These are phyloP conservation scores for Grammomys dolichurus DNA, from an alignment of 2,113 vertebrate species.

Conservation along the genomic window DNA sequence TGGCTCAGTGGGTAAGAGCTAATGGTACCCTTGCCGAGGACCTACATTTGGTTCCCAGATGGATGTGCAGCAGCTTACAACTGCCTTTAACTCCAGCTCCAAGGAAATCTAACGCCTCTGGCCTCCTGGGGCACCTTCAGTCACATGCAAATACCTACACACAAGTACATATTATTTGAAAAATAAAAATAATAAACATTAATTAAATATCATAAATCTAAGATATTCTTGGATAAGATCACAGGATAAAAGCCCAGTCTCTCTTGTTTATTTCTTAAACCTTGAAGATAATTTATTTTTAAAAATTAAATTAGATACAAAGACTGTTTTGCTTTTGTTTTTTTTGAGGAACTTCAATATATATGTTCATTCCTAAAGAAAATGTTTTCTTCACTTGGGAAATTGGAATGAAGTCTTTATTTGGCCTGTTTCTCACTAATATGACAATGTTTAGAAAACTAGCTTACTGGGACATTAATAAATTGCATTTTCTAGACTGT, in stretches of 20 bases:
- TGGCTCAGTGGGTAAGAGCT: not conserved
- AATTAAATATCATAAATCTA: not conserved
- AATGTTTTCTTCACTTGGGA: slow-evolving; percentile 52
- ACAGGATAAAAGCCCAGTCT: not conserved
- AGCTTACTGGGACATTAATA: not conserved
- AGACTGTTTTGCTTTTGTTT: not conserved
- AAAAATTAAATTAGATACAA: not conserved
- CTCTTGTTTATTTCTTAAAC: slow-evolving; percentile 46
- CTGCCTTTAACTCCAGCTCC: not conserved
- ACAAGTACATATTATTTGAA: not conserved
- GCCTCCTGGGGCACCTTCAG: not conserved
- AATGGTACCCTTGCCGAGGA: not conserved
- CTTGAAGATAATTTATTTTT: slow-evolving; percentile 5
- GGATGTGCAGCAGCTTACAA: not conserved
- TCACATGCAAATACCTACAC: not conserved
- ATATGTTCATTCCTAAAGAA: not conserved
- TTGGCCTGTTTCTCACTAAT: not conserved
- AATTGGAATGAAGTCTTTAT: not conserved
- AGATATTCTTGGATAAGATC: slow-evolving; percentile 5
- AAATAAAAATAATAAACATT: not conserved
- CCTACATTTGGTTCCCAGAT: not conserved
- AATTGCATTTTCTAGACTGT: not conserved
- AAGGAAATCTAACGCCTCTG: not conserved
- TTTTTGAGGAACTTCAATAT: slow-evolving; percentile 52
- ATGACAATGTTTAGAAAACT: not conserved